Percentiles rank a stretch among this genome's conserved stretches.
Conservation (phyloP, 1,140 invertebrate species). For the Palaemon carinicauda region DNA sequence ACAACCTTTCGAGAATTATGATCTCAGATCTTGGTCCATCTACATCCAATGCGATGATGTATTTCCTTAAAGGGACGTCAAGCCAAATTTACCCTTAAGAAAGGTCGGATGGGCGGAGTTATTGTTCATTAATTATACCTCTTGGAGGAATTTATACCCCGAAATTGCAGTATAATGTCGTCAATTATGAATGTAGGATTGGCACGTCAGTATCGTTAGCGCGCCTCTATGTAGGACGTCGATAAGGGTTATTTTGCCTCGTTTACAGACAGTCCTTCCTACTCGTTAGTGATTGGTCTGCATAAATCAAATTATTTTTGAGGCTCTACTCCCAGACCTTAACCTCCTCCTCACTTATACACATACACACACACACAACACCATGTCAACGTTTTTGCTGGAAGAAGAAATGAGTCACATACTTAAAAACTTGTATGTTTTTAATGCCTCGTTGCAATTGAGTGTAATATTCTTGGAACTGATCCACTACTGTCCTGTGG, state of each 20-base stretch:
- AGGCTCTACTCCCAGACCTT: background rate
- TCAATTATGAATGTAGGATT: constrained; percentile 51
- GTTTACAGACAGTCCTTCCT: no score
- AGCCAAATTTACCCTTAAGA: constrained; percentile 24
- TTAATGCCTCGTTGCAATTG: background rate
- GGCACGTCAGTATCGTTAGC: constrained; percentile 37
- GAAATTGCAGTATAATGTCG: constrained; percentile 48
- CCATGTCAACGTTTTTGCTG: no score
- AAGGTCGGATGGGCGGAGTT: constrained; percentile 28
- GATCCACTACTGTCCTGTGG: no score
- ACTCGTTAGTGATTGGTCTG: background rate
- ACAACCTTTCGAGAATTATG: background rate
- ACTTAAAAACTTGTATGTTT: no score
- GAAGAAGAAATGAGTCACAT: background rate
- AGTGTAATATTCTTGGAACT: no score
- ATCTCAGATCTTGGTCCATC: background rate
- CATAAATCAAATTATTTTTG: background rate
- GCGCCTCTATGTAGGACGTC: background rate
- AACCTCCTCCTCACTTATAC: background rate
- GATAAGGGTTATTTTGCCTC: background rate
- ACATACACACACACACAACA: no score
- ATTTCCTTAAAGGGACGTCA: background rate
- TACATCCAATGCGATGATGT: no score
- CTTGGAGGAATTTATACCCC: constrained; percentile 29
- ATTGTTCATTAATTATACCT: constrained; percentile 27